A percentile compares a stretch with the other conserved stretches of the same genome.
These are phyloP conservation scores for Andrena chrysosceles DNA, from an alignment of 2,888 invertebrate species.

Conservation along the genomic window DNA sequence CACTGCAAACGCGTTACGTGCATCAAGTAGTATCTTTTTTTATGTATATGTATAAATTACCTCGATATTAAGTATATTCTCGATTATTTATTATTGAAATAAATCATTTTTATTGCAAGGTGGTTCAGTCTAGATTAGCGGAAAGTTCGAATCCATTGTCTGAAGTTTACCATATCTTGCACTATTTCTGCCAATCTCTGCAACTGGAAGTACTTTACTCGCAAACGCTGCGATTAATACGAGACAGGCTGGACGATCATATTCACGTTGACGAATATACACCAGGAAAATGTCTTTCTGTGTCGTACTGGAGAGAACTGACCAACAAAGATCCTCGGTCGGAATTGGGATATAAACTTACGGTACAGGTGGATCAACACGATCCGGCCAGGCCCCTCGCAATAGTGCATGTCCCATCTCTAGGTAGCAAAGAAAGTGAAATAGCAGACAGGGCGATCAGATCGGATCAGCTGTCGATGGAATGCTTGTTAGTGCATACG, in stretches of 20 bases:
- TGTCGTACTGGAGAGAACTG: slow-evolving; percentile 96
- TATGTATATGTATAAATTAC: neutral
- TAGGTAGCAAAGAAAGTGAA: slow-evolving; percentile 90
- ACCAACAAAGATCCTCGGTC: slow-evolving; percentile 91
- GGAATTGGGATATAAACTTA: slow-evolving; percentile 94
- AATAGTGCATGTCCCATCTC: slow-evolving; percentile 89
- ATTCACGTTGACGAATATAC: slow-evolving; percentile 96
- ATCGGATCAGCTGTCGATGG: slow-evolving; percentile 97
- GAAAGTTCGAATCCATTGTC: slow-evolving; percentile 92
- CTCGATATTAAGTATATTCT: slow-evolving; percentile 1
- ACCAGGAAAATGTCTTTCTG: slow-evolving; percentile 94
- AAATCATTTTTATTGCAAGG: slow-evolving; percentile 74
- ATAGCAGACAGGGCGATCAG: slow-evolving; percentile 92
- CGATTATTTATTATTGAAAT: slow-evolving; percentile 9
- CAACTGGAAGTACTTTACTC: slow-evolving; percentile 94
- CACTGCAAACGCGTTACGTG: slow-evolving; percentile 96
- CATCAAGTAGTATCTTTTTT: slow-evolving; percentile 87
- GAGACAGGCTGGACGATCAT: slow-evolving; percentile 95
- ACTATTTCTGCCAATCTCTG: slow-evolving; percentile 97
- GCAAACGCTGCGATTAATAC: slow-evolving; percentile 94
- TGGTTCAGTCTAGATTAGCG: slow-evolving; percentile 95
- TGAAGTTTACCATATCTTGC: slow-evolving; percentile 93
- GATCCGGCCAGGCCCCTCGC: slow-evolving; percentile 92
- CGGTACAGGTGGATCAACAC: slow-evolving; percentile 94
- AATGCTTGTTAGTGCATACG: slow-evolving; percentile 96